Percentiles rank a stretch among this genome's conserved stretches.
Evolutionary conservation across 2,888 invertebrate species (phyloP).

Genomic region (Steinernema hermaphroditum): DNA sequence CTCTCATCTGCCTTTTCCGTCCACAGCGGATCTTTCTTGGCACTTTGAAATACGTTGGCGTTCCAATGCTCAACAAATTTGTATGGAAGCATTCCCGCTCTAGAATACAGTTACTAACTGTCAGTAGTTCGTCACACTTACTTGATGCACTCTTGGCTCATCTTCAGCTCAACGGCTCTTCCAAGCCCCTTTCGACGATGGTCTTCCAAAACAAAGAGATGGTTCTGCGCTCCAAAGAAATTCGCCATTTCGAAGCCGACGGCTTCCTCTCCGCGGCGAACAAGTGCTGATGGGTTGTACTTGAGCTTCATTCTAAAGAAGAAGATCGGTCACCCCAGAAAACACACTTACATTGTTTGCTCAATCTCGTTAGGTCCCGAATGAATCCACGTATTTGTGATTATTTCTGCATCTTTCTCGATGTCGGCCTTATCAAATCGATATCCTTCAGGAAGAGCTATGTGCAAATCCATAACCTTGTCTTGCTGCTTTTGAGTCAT

Average conservation of each 20-base stretch:
- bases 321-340: background rate
- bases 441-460: background rate
- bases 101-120: background rate
- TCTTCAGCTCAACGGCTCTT: background rate
- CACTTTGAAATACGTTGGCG: background rate
- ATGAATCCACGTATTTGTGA: slow-evolving; percentile 22
- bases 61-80: slow-evolving; percentile 9
- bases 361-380: background rate
- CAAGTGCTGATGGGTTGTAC: background rate
- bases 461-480: background rate
- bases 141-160: slow-evolving; percentile 2
- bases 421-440: background rate
- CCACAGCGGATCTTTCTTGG: slow-evolving; percentile 7
- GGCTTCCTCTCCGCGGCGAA: background rate
- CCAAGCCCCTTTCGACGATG: slow-evolving; percentile 7
- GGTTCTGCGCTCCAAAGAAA: background rate
- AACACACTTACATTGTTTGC: background rate
- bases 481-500: background rate
- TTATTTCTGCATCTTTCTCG: background rate
- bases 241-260: background rate
- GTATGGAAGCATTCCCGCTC: background rate
- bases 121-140: background rate
- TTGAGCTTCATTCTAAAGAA: slow-evolving; percentile 3
- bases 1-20: background rate
- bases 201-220: background rate